phyloP scores from a whole-genome alignment of 23 tunicate species.

The Oikopleura dioica region DNA sequence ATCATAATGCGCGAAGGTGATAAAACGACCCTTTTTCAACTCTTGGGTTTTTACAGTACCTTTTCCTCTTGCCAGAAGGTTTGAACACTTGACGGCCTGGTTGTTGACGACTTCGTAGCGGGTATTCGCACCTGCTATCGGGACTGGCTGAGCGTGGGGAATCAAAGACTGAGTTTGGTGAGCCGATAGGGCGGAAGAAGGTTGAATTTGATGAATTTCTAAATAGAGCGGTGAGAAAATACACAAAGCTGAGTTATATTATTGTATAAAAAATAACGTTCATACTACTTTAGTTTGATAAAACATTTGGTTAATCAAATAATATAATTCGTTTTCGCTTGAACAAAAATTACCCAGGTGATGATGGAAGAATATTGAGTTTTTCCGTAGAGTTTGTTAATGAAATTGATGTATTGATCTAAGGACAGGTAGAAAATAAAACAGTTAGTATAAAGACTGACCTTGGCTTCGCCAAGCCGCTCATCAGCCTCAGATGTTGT shows the following conservation, averaged over 20 bases:
- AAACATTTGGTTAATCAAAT: too few relatives aligned
- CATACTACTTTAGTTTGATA: too few relatives aligned
- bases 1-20: too few relatives aligned
- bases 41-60: too few relatives aligned
- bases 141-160: not conserved
- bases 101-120: not conserved
- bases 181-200: slow-evolving; percentile 1
- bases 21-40: too few relatives aligned
- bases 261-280: too few relatives aligned
- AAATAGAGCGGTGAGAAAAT: too few relatives aligned
- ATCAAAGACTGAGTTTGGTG: not conserved
- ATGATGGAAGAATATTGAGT: not conserved
- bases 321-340: too few relatives aligned
- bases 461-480: slow-evolving; percentile 9
- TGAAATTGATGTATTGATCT: slow-evolving; percentile 4
- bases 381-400: not conserved
- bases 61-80: not conserved
- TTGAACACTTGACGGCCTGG: slow-evolving; percentile 6
- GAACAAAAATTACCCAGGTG: not conserved
- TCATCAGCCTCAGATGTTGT: slow-evolving; percentile 5
- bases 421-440: not conserved
- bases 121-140: not conserved
- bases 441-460: not conserved
- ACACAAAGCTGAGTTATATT: too few relatives aligned
- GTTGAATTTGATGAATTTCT: not conserved